phyloP scores from a whole-genome alignment of 2,888 invertebrate genomes.

The Ditula angustiorana region DNA sequence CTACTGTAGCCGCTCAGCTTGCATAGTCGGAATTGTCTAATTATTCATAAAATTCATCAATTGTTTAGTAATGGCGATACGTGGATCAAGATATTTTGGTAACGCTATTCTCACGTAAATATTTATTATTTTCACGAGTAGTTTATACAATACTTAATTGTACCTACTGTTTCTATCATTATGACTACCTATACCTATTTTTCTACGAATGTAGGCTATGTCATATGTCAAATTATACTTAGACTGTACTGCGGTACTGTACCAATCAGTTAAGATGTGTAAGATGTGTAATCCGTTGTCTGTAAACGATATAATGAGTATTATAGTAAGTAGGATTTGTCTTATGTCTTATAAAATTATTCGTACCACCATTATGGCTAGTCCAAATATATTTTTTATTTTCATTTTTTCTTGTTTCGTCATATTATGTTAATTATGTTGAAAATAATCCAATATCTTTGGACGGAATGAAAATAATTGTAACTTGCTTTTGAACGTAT shows the following conservation, averaged over 20 bases:
- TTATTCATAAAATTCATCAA: no score
- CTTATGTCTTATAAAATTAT: not conserved
- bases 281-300: slow-evolving; percentile 10
- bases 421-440: slow-evolving; percentile 6
- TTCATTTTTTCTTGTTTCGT: slow-evolving; percentile 7
- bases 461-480: not conserved
- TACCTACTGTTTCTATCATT: no score
- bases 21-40: no score
- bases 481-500: slow-evolving; percentile 1
- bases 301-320: slow-evolving; percentile 7
- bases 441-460: not conserved
- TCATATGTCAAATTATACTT: slow-evolving; percentile 9
- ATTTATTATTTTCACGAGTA: not conserved
- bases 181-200: slow-evolving; percentile 54
- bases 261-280: slow-evolving; percentile 12
- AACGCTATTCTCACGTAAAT: not conserved
- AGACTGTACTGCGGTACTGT: not conserved
- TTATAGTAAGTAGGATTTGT: slow-evolving; percentile 7
- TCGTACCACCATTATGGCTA: slow-evolving; percentile 12
- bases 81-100: no score
- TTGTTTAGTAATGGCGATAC: no score
- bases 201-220: slow-evolving; percentile 52
- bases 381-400: slow-evolving; percentile 14
- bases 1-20: no score
- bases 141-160: no score